Evolutionary conservation across 2,113 vertebrate species (phyloP), one percentile per base, ranked within the genome.

Genomic region (Syngnathus floridae): DNA sequence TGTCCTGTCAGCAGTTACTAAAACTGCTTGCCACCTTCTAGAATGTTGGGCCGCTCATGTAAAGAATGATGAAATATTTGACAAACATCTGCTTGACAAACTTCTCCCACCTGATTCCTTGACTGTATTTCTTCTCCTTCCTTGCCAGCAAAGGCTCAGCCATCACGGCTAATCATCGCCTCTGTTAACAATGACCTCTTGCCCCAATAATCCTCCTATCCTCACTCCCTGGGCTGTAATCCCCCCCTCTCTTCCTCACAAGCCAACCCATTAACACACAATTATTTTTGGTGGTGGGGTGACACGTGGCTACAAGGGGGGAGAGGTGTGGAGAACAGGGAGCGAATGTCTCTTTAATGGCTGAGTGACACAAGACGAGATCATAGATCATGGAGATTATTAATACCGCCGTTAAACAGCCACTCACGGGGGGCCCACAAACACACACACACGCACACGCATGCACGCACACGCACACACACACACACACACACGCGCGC

Each of bases 381-480:
- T 88, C 86, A 86, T 89, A 89, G 83, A 87, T 89, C 87, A 88
- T 83, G 78, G 76, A 84, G 82, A 84, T 87, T 86, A 88, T 88
- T 89, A 87, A 88, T 87, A 88, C 77, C 66, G 77, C 77, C 84
- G 85, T 87, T 89, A 86, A 84, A 84, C 81, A 81, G 12, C 71
- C 76, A 80, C 70, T 70, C 78, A 79, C 79, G 75, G 72, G 63
- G 67, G 61, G 78, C 41, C 36, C 51, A 57, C 61, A 49, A 57
- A 43, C 48, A 41, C 62, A 54, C 21, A 22, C 26, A n/a, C 59
- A 70, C 48, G 64, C 48, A 49, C 41, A 46, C 41, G 62, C 48
- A 49, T 51, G 37, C 71, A 81, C 86, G 73, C 82, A 22, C 22
- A 22, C 26, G 2, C 26, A 26, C 26, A 26, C 26, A 26, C 1